Conservation (phyloP, 1,140 invertebrate species). For the Papilio dardanus region DNA sequence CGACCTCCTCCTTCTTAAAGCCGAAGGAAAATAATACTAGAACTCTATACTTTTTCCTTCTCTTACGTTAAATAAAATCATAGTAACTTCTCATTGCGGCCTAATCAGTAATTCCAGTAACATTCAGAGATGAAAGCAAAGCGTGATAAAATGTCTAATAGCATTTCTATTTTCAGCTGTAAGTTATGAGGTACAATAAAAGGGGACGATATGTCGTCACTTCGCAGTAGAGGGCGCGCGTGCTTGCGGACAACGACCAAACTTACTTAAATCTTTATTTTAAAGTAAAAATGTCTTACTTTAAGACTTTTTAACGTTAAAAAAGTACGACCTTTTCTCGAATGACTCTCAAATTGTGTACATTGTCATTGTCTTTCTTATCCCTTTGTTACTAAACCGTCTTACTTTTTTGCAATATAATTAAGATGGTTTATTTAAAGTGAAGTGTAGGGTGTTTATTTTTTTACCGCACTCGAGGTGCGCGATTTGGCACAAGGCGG, state of each 20-base stretch:
- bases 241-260: constrained; percentile 1
- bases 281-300: not conserved
- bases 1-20: too few species aligned
- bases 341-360: not conserved
- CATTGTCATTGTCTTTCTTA: not conserved
- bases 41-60: too few species aligned
- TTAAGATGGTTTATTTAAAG: constrained; percentile 11
- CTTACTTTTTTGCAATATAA: not conserved
- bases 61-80: too few species aligned
- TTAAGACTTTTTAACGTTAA: too few species aligned
- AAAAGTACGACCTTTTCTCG: not conserved
- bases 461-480: constrained; percentile 3
- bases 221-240: constrained; percentile 9
- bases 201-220: constrained; percentile 13
- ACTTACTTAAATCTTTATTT: not conserved
- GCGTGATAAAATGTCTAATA: constrained; percentile 23
- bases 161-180: constrained; percentile 14
- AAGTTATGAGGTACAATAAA: constrained; percentile 26
- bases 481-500: constrained; percentile 10
- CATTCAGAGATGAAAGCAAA: constrained; percentile 7
- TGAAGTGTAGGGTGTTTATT: not conserved
- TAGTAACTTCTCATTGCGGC: not conserved
- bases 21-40: too few species aligned
- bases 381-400: not conserved
- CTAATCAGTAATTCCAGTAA: not conserved